Conservation (phyloP, 2,888 invertebrate genomes). For the Lycia hirtaria region DNA sequence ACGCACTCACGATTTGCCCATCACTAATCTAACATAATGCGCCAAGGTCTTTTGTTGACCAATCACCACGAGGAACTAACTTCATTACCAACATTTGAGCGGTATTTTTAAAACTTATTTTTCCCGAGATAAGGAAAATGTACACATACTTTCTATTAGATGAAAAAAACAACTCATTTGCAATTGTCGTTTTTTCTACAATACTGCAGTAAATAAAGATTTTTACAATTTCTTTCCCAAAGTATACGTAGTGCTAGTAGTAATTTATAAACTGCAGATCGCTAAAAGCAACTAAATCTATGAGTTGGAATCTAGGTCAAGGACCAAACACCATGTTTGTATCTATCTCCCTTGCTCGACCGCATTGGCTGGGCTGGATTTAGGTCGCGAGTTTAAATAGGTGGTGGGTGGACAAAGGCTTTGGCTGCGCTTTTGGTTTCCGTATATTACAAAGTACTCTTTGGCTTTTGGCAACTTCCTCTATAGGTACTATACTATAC, state of each 20-base stretch:
- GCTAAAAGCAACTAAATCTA: conserved; percentile 13
- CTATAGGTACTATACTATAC: conserved; percentile 14
- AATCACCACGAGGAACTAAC: conserved; percentile 57
- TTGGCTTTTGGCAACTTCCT: conserved; percentile 28
- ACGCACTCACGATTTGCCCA: conserved; percentile 34
- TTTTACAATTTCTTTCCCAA: neutral
- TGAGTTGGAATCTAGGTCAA: conserved; percentile 58
- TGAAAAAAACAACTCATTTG: no score
- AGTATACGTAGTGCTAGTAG: neutral
- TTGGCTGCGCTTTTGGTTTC: conserved; percentile 28
- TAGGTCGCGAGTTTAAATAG: conserved; percentile 51
- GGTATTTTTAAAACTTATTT: conserved; percentile 44
- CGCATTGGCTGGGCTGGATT: conserved; percentile 42
- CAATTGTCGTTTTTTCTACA: neutral
- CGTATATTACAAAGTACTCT: no score
- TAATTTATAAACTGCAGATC: neutral
- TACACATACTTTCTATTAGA: no score
- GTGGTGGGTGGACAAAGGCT: conserved; percentile 44
- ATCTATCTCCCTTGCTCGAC: conserved; percentile 56
- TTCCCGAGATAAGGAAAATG: conserved; percentile 29
- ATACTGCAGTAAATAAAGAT: neutral
- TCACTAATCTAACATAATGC: conserved; percentile 69
- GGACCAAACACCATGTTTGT: conserved; percentile 50
- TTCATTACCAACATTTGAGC: conserved; percentile 56
- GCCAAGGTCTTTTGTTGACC: conserved; percentile 70